Percentiles rank a stretch among this genome's conserved stretches.
These are phyloP conservation scores for Drosophila neocordata DNA, from an alignment of 1,140 invertebrate species.

Conservation along the genomic window DNA sequence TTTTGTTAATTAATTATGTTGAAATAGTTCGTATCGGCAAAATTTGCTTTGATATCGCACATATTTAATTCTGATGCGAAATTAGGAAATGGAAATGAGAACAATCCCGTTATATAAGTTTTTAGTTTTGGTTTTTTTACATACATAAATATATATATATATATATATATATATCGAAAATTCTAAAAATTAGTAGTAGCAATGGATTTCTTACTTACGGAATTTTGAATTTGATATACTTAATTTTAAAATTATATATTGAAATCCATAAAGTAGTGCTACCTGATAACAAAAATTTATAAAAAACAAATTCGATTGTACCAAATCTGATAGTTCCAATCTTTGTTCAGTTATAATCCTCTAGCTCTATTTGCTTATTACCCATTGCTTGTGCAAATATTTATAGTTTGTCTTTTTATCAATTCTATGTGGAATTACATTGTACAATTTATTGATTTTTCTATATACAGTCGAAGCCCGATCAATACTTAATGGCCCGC, in stretches of 20 bases:
- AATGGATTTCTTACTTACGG: neutral
- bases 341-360: neutral
- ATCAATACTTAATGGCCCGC: no score
- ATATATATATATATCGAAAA: neutral
- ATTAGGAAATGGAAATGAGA: neutral
- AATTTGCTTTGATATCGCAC: no score
- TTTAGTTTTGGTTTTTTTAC: neutral
- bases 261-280: neutral
- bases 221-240: neutral
- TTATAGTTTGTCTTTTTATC: neutral
- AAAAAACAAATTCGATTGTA: neutral
- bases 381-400: neutral
- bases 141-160: no score
- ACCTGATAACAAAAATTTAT: neutral
- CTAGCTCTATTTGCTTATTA: neutral
- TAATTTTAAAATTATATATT: neutral
- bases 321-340: neutral
- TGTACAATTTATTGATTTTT: slow-evolving; percentile 1
- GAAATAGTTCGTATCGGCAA: no score
- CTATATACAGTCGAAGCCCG: neutral
- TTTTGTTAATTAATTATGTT: neutral
- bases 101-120: neutral
- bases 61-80: no score
- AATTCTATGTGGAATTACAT: neutral
- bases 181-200: neutral